Conservation (phyloP, 2,888 invertebrate genomes). For the Volucella inflata region DNA sequence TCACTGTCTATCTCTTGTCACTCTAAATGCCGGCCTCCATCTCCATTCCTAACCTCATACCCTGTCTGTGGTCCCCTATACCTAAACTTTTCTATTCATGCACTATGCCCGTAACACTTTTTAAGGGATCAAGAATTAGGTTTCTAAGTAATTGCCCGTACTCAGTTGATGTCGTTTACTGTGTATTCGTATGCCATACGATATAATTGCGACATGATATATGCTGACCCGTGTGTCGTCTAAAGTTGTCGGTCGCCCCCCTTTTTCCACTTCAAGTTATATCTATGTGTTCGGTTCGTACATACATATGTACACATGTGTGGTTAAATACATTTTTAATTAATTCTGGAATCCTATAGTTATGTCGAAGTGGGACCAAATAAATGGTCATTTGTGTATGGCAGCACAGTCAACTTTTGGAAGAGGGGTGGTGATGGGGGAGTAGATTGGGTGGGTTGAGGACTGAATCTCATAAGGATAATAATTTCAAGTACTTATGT, state of each 20-base stretch:
- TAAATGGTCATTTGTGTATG: slow-evolving; percentile 68
- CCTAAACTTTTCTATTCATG: neutral
- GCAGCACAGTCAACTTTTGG: slow-evolving; percentile 26
- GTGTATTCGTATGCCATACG: slow-evolving; percentile 4
- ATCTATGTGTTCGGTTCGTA: slow-evolving; percentile 9
- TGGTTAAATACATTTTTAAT: slow-evolving; percentile 69
- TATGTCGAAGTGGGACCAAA: slow-evolving; percentile 42
- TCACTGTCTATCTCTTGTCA: slow-evolving; percentile 45
- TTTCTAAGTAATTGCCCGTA: slow-evolving; percentile 67
- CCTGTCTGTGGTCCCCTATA: neutral
- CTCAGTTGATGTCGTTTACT: slow-evolving; percentile 58
- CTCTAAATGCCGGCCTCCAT: slow-evolving; percentile 1
- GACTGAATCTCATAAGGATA: slow-evolving; percentile 46
- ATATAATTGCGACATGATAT: slow-evolving; percentile 68
- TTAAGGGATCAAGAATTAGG: slow-evolving; percentile 64
- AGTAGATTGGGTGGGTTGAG: too few species aligned
- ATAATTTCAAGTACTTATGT: slow-evolving; percentile 71
- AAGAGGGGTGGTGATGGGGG: neutral
- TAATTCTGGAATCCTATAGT: slow-evolving; percentile 67
- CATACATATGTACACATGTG: slow-evolving; percentile 58
- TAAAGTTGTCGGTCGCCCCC: neutral
- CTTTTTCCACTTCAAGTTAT: neutral
- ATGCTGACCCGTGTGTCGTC: slow-evolving; percentile 26
- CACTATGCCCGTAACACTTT: slow-evolving; percentile 15
- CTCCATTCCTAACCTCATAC: too few species aligned